Evolutionary conservation across 2,113 vertebrate species (phyloP).

Genomic region (Coturnix japonica): DNA sequence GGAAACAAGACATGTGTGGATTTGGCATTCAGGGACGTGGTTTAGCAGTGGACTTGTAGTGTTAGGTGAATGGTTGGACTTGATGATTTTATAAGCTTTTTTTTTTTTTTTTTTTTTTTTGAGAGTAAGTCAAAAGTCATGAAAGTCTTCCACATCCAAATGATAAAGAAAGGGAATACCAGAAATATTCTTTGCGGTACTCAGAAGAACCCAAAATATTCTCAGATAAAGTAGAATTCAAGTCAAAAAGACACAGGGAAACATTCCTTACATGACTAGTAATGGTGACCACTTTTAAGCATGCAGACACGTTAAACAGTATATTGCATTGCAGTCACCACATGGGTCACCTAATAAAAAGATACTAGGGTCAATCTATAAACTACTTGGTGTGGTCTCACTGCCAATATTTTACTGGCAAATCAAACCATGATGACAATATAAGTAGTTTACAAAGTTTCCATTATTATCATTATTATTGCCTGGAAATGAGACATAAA

Average conservation of each 20-base stretch:
- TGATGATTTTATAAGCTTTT: not conserved
- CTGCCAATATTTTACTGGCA: not conserved
- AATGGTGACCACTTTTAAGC: conserved; percentile 17
- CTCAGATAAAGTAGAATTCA: not conserved
- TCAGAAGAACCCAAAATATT: not conserved
- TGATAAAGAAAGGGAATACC: not conserved
- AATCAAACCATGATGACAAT: not conserved
- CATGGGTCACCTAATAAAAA: not conserved
- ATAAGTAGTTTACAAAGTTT: not conserved
- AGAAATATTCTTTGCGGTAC: not conserved
- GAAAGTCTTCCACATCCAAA: not conserved
- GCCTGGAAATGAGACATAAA: not conserved
- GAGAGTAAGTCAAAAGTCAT: not conserved
- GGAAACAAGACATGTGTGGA: not conserved
- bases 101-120: not conserved
- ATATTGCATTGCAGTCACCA: not conserved
- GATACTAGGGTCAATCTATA: not conserved
- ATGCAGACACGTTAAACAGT: not conserved
- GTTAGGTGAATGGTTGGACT: not conserved
- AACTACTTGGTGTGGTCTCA: not conserved
- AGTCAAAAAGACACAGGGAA: not conserved
- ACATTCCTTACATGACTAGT: not conserved
- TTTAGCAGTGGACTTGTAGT: not conserved
- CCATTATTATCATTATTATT: too few species aligned
- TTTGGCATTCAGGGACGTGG: not conserved